phyloP scores from a whole-genome alignment of 2,113 vertebrate genomes.

The Nestor notabilis region DNA sequence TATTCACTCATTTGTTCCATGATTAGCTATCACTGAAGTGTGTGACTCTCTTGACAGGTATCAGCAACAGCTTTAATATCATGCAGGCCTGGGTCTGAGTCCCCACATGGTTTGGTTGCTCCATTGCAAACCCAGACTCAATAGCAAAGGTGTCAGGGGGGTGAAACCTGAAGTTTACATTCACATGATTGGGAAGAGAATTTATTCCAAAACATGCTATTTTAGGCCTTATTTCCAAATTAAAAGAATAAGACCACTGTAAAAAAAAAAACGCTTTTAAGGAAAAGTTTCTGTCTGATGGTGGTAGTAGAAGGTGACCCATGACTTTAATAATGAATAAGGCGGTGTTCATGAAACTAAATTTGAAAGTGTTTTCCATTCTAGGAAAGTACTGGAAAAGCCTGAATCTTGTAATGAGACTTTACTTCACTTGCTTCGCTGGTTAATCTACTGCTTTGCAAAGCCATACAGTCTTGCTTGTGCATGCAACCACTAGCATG shows the following conservation, averaged over 20 bases:
- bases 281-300: not conserved
- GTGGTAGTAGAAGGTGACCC: not conserved
- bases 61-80: not conserved
- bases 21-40: not conserved
- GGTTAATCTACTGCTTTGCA: not conserved
- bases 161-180: not conserved
- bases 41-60: conserved; percentile 3
- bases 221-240: not conserved
- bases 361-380: not conserved
- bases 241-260: not conserved
- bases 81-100: not conserved
- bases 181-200: not conserved
- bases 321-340: not conserved
- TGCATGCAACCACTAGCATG: not conserved
- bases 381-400: not conserved
- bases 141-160: not conserved
- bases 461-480: not conserved
- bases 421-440: not conserved
- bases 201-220: not conserved
- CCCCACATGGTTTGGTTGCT: not conserved
- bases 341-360: not conserved
- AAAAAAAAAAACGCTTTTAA: not conserved
- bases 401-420: not conserved
- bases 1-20: not conserved
- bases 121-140: not conserved